Evolutionary conservation across 1,140 invertebrate species (phyloP).

Genomic region (Coenobita brevimanus): DNA sequence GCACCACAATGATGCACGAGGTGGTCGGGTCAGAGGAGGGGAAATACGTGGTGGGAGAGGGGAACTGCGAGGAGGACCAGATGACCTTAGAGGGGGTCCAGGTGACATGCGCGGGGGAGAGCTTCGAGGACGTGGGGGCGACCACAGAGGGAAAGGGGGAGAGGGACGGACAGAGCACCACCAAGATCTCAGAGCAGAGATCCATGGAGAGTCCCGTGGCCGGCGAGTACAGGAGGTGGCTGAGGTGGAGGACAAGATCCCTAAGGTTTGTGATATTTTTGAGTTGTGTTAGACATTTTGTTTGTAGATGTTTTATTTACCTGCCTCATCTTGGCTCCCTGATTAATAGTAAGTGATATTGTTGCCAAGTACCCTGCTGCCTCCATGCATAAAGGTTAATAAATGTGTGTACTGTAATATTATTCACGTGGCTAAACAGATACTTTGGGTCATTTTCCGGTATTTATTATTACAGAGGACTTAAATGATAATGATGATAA

Average conservation of each 20-base stretch:
- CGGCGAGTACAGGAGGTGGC: conserved; percentile 64
- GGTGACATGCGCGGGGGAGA: conserved; percentile 1
- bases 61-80: neutral
- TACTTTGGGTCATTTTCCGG: too few relatives aligned
- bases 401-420: too few relatives aligned
- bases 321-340: too few relatives aligned
- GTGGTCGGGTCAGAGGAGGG: neutral
- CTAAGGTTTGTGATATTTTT: conserved; percentile 35
- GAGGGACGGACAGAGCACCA: neutral
- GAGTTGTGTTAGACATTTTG: neutral
- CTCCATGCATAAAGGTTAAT: too few relatives aligned
- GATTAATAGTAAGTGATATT: too few relatives aligned
- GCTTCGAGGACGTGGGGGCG: neutral
- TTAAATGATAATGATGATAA: conserved; percentile 14
- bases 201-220: conserved; percentile 56
- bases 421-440: too few relatives aligned
- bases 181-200: conserved; percentile 32
- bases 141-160: neutral
- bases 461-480: neutral
- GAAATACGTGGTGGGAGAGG: conserved; percentile 10
- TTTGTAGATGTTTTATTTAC: too few relatives aligned
- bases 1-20: conserved; percentile 30
- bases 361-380: too few relatives aligned
- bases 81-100: neutral
- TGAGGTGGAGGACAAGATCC: conserved; percentile 67